Percentiles rank a stretch among this genome's conserved stretches.
phyloP scores from a whole-genome alignment of 2,797 vertebrate species.

The Spea hammondii region DNA sequence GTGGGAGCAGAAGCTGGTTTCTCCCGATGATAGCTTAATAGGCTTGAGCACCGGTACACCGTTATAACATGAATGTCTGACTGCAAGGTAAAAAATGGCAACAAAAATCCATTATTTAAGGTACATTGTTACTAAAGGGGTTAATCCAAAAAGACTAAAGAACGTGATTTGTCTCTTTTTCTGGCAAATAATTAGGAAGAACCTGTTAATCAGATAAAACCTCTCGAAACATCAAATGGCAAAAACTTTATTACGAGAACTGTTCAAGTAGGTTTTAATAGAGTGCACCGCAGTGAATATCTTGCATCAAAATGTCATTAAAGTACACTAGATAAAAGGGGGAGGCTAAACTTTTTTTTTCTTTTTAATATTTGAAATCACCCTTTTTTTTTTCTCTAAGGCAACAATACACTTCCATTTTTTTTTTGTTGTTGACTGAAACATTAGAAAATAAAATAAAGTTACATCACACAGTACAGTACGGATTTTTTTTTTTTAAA shows the following conservation, averaged over 20 bases:
- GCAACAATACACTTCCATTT: slow-evolving; percentile 73
- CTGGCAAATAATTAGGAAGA: too few species aligned
- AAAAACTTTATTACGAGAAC: slow-evolving; percentile 71
- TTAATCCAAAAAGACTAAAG: too few species aligned
- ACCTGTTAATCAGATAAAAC: too few species aligned
- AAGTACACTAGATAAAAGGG: slow-evolving; percentile 65
- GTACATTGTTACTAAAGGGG: too few species aligned
- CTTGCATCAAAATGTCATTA: slow-evolving; percentile 70
- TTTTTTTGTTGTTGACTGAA: slow-evolving; percentile 62
- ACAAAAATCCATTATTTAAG: too few species aligned
- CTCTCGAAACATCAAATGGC: slow-evolving; percentile 57
- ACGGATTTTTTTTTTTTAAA: slow-evolving; percentile 59
- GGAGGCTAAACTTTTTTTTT: slow-evolving; percentile 66
- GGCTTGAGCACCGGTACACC: too few species aligned
- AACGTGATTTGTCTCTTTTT: too few species aligned
- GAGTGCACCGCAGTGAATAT: slow-evolving; percentile 80
- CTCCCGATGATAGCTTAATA: too few species aligned
- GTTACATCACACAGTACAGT: slow-evolving; percentile 67
- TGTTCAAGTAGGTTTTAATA: slow-evolving; percentile 85
- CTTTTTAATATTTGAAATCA: slow-evolving; percentile 63
- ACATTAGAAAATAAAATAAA: slow-evolving; percentile 66
- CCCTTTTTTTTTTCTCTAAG: slow-evolving; percentile 67
- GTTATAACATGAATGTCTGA: too few species aligned
- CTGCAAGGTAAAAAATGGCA: too few species aligned
- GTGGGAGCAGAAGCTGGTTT: too few species aligned